These are phyloP conservation scores for Jaculus jaculus DNA, from an alignment of 2,113 vertebrate species.

Conservation along the genomic window DNA sequence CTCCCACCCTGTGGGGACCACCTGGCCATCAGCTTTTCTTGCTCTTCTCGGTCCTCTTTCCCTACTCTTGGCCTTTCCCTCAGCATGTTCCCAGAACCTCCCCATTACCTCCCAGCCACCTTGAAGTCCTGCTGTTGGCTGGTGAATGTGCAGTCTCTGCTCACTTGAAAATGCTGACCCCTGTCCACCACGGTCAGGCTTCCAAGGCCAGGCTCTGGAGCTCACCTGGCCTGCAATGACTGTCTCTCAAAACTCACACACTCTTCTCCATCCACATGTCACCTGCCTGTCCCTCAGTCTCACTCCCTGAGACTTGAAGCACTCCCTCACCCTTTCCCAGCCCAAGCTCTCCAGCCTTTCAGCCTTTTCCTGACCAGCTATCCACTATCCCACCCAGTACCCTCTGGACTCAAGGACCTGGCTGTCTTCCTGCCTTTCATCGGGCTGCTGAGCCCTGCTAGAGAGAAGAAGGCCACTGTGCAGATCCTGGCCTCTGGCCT, in stretches of 20 bases:
- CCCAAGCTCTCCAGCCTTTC: not conserved
- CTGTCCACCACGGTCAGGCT: not conserved
- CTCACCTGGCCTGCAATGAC: not conserved
- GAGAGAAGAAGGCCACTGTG: not conserved
- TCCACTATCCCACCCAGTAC: not conserved
- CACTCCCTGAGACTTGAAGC: not conserved
- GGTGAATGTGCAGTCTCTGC: not conserved
- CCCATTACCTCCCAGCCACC: not conserved
- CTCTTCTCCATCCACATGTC: not conserved
- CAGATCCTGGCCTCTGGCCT: not conserved
- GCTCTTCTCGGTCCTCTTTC: not conserved
- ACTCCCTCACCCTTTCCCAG: not conserved
- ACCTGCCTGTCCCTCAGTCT: not conserved
- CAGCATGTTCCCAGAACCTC: not conserved
- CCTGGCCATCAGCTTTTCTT: not conserved
- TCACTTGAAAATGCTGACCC: not conserved
- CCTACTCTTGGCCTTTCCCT: not conserved
- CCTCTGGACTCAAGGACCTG: not conserved
- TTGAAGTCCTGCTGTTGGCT: not conserved
- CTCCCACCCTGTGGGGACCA: not conserved
- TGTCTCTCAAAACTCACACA: not conserved
- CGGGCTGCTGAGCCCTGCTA: fast-evolving
- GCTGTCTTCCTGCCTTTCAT: not conserved
- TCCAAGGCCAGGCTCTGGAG: not conserved
- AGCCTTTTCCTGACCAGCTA: not conserved